Evolutionary conservation across 2,797 vertebrate species (phyloP), one percentile per base, ranked within the genome.

Genomic region (Poecilia gillii): DNA sequence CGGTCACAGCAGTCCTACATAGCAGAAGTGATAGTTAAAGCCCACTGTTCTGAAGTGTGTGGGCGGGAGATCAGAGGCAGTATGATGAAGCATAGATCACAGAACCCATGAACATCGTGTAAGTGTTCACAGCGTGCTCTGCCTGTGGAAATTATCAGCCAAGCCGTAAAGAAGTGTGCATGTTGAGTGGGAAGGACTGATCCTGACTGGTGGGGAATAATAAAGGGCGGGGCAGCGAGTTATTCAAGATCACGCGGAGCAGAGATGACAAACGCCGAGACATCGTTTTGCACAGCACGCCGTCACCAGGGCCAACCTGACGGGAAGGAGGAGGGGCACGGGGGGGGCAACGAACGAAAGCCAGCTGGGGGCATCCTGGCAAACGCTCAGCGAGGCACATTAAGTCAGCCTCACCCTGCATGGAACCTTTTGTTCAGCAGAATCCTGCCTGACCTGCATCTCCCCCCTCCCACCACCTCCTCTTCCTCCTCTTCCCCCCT

Each of bases 361-460:
- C 93, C 94, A 94, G 92, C 93, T 94, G 94, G 93, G 94, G 94
- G 96, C 96, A 96, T 95, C 95, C 94, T 98, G 97, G 98, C 97
- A 98, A 96, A 92, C 86, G 90, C 96, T 97, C 96, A 96, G 96
- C 93, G 94, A 93, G 89, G 87, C 87, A 93, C 96, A 97, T 97
- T 97, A 97, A 95, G 94, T 96, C 96, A 87, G 96, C 95, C 96
- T 95, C 95, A 96, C 97, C 97, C 94, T 95, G 97, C 97, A 94
- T 97, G 98, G 96, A 98, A 97, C 96, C 97, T 97, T 95, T 96
- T 98, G 97, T 98, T 99, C 97, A 97, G 97, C 97, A 98, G 95
- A 99, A 99, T 98, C 96, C 96, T 93, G 93, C 94, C 96, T 98
- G 97, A 98, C 97, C 97, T 96, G 96, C 95, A 95, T 90, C 96